Evolutionary conservation across 2,113 vertebrate genomes (phyloP).

Genomic region (Cepphus grylle): DNA sequence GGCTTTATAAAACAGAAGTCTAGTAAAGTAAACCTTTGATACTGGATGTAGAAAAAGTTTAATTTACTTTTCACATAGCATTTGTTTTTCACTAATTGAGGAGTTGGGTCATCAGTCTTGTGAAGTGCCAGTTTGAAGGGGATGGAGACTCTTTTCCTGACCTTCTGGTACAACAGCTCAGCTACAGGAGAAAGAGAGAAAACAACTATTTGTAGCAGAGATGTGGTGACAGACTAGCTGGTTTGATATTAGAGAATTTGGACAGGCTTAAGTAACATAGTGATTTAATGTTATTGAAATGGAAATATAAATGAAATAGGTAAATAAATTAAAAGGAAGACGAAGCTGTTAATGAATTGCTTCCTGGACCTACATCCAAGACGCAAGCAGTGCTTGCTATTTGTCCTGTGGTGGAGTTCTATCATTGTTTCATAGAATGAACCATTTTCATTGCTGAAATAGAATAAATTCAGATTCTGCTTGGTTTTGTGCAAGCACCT

Average conservation of each 20-base stretch:
- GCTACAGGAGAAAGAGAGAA: not conserved
- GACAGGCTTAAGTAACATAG: not conserved
- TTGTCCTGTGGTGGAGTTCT: not conserved
- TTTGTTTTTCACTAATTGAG: not conserved
- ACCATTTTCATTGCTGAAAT: not conserved
- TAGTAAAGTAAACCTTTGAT: not conserved
- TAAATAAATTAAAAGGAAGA: not conserved
- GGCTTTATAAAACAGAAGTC: not conserved
- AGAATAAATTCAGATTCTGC: not conserved
- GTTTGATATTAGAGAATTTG: not conserved
- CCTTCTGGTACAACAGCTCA: not conserved
- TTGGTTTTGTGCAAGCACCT: not conserved
- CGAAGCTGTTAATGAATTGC: not conserved
- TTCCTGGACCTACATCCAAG: not conserved
- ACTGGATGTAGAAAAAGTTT: not conserved
- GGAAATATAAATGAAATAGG: not conserved
- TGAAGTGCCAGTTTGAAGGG: not conserved
- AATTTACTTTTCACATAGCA: not conserved
- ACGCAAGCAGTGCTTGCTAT: not conserved
- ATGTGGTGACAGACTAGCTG: not conserved
- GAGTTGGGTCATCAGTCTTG: rapidly evolving
- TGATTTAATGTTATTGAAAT: not conserved
- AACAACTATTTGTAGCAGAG: not conserved
- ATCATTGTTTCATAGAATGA: not conserved
- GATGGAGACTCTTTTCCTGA: not conserved